Percentiles rank a stretch among this genome's conserved stretches.
Evolutionary conservation across 2,888 invertebrate genomes (phyloP).

Genomic region (Meiosimyza platycephala): DNA sequence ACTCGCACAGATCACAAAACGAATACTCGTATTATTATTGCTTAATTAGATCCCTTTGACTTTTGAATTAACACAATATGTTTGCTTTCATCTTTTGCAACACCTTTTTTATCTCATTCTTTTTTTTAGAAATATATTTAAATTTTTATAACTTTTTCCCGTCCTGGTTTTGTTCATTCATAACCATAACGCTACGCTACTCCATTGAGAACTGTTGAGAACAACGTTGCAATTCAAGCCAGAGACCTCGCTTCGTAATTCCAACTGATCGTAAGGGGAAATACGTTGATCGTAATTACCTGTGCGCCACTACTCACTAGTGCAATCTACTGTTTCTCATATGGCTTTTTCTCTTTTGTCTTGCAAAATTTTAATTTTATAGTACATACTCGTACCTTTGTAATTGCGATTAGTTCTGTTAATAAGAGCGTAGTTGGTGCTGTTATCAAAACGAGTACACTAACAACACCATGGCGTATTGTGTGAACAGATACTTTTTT

Average conservation of each 20-base stretch:
- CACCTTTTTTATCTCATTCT: conserved; percentile 6
- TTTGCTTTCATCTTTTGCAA: not conserved
- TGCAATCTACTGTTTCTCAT: too few relatives aligned
- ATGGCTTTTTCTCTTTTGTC: too few relatives aligned
- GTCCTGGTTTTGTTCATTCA: not conserved
- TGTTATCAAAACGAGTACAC: too few relatives aligned
- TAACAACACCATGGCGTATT: too few relatives aligned
- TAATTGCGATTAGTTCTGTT: too few relatives aligned
- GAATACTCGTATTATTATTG: not conserved
- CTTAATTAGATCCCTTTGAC: not conserved
- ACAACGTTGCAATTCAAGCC: conserved; percentile 16
- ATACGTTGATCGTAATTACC: conserved; percentile 10
- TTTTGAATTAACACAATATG: conserved; percentile 18
- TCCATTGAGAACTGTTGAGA: conserved; percentile 30
- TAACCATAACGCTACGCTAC: conserved; percentile 20
- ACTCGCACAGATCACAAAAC: too few relatives aligned
- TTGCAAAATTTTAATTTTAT: too few relatives aligned
- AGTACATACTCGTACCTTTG: too few relatives aligned
- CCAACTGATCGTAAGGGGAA: too few relatives aligned
- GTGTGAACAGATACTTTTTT: too few relatives aligned
- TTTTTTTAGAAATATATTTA: not conserved
- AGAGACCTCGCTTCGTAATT: conserved; percentile 6
- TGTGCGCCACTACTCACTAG: conserved; percentile 1
- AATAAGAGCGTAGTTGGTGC: too few relatives aligned
- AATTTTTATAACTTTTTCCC: conserved; percentile 11